Percentiles rank a stretch among this genome's conserved stretches.
These are phyloP conservation scores for Barnardius zonarius DNA, from an alignment of 2,113 vertebrate species.

Conservation along the genomic window DNA sequence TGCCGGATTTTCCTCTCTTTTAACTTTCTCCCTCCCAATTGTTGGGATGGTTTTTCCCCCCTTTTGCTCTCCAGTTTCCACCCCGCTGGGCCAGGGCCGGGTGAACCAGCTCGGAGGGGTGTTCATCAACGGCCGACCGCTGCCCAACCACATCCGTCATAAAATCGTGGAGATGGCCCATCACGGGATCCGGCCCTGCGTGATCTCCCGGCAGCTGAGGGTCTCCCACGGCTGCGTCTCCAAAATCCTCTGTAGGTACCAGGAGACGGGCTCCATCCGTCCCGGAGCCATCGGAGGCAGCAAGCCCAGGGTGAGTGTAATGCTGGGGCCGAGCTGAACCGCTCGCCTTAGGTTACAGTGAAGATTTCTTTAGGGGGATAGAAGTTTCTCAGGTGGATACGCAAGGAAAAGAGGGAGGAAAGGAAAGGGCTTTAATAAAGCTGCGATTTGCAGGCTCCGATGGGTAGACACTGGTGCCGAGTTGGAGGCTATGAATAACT, in stretches of 20 bases:
- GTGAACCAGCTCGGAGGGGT: constrained; percentile 98
- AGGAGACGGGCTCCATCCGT: constrained; percentile 96
- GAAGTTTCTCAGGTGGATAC: not conserved
- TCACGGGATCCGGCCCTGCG: constrained; percentile 96
- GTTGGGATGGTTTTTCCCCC: not conserved
- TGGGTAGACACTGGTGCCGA: not conserved
- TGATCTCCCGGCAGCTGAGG: constrained; percentile 94
- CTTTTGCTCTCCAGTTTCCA: constrained; percentile 82
- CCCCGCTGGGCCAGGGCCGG: constrained; percentile 96
- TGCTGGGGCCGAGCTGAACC: not conserved
- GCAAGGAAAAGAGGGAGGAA: not conserved
- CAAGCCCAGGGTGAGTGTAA: constrained; percentile 96
- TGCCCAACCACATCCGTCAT: constrained; percentile 98
- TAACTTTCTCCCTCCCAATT: not conserved
- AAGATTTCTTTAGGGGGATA: not conserved
- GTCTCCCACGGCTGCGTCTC: constrained; percentile 98
- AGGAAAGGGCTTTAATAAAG: not conserved
- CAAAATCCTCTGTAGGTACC: constrained; percentile 98
- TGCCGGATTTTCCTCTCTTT: not conserved
- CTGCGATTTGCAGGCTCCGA: accelerated
- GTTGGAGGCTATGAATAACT: not conserved
- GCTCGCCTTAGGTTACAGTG: accelerated
- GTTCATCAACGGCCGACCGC: constrained; percentile 96
- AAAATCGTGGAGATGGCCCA: constrained; percentile 99
- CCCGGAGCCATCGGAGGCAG: constrained; percentile 97